Evolutionary conservation across 2,797 vertebrate genomes (phyloP).

Genomic region (Anabacerthia variegaticeps): DNA sequence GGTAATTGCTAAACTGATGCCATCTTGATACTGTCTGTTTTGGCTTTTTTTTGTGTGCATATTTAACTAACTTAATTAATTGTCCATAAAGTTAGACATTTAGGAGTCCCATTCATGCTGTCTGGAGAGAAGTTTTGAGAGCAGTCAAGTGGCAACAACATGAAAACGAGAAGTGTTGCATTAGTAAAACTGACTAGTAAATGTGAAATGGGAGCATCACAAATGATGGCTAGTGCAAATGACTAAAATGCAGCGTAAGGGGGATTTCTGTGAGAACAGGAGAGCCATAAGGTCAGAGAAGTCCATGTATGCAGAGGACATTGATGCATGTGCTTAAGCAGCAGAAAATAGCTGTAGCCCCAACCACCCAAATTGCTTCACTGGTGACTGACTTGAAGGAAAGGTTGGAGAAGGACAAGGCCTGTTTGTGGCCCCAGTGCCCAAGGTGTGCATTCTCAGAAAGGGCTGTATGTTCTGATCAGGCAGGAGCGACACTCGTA

Average conservation of each 20-base stretch:
- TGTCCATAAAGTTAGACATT: not conserved
- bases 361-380: not conserved
- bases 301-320: not conserved
- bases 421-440: not conserved
- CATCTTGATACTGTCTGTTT: not conserved
- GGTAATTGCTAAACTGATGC: not conserved
- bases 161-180: not conserved
- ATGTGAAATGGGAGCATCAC: not conserved
- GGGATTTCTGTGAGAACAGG: not conserved
- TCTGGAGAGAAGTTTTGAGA: not conserved
- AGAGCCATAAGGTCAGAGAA: not conserved
- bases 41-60: not conserved
- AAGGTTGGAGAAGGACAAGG: not conserved
- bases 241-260: not conserved
- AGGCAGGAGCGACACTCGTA: not conserved
- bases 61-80: not conserved
- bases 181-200: not conserved
- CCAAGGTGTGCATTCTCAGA: rapidly evolving
- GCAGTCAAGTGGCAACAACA: not conserved
- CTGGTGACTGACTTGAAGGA: not conserved
- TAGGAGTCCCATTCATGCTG: not conserved
- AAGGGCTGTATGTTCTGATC: not conserved
- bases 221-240: not conserved
- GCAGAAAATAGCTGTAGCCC: not conserved
- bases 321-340: not conserved